Evolutionary conservation across 2,113 vertebrate genomes (phyloP).

Genomic region (Oncorhynchus kisutch): DNA sequence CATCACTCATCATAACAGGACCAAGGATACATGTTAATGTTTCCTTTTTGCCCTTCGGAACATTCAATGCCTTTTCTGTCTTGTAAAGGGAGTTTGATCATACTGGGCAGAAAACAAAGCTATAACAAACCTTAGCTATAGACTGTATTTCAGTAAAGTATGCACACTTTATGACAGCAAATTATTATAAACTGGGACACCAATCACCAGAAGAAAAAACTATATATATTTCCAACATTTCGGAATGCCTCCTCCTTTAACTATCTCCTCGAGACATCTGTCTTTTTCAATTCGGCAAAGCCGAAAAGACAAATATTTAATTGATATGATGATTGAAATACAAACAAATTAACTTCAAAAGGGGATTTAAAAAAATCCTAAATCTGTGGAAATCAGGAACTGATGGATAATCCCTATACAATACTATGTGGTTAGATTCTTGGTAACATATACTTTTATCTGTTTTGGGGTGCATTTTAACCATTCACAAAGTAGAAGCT

Average conservation of each 20-base stretch:
- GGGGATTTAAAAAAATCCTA: too few relatives aligned
- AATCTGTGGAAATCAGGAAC: too few relatives aligned
- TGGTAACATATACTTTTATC: background rate
- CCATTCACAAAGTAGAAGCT: background rate
- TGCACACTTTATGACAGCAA: background rate
- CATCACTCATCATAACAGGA: slow-evolving; percentile 8
- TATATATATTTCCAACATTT: background rate
- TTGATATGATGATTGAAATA: background rate
- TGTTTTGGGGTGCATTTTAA: background rate
- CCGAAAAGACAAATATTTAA: background rate
- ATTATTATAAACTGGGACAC: background rate
- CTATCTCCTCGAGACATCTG: background rate
- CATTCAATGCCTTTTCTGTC: too few relatives aligned
- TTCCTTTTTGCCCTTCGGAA: too few relatives aligned
- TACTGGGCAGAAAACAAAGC: background rate
- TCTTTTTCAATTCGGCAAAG: background rate
- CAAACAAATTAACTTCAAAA: too few relatives aligned
- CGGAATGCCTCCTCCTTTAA: background rate
- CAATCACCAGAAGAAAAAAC: background rate
- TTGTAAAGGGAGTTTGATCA: too few relatives aligned
- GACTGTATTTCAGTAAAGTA: background rate
- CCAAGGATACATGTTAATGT: background rate
- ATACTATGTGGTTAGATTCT: background rate
- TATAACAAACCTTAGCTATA: background rate
- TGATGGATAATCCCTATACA: too few relatives aligned